Base-by-base conservation (phyloP, 2,888 invertebrate species). In the Meloe dianella region DNA sequence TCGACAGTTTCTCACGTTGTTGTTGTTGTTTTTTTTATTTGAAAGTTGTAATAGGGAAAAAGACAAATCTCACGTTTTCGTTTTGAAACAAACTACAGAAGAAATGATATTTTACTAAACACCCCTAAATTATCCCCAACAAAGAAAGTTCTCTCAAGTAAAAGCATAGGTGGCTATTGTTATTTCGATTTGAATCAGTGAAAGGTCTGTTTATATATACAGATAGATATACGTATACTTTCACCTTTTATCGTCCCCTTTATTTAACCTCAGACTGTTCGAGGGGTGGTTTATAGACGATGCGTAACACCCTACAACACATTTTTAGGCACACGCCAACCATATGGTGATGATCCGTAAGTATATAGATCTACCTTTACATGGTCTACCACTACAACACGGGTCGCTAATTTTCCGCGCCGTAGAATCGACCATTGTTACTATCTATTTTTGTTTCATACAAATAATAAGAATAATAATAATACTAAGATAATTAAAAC, bases 301-400 rank as follows among this genome's bases (percentile, higher is more conserved):
- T 66, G 70, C 71, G 71, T 70, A 70, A 71, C 71, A 65, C 67
- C 57, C 35, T 60, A 61, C 38, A 60, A 65, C 60, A 67, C 64
- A 64, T 57, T 64, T 57, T 35, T 35, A 58, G 70, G 73, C 75
- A 71, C 74, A 75, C 75, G 75, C 74, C 74, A 64, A 67, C 74
- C 75, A 75, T 69, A 74, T 75, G 75, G 51, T 51, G 51, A 24
- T 24, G 41, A 41, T 41, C 47, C 10, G 12, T 47, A 47, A 22
- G 17, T 12, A 4, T 41, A 47, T 20, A 20, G 8, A 20, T 47
- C 20, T 0, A 47, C 24, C 12, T 41, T 3, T 41, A 51, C 51
- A 22, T 10, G 22, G 22, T 12, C 41, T 7, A 41, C 17, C n/a
- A n/a, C n/a, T n/a, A n/a, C n/a, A n/a, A n/a, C 30, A 59, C 35